phyloP scores from a whole-genome alignment of 2,113 vertebrate species.

The Lynx canadensis region DNA sequence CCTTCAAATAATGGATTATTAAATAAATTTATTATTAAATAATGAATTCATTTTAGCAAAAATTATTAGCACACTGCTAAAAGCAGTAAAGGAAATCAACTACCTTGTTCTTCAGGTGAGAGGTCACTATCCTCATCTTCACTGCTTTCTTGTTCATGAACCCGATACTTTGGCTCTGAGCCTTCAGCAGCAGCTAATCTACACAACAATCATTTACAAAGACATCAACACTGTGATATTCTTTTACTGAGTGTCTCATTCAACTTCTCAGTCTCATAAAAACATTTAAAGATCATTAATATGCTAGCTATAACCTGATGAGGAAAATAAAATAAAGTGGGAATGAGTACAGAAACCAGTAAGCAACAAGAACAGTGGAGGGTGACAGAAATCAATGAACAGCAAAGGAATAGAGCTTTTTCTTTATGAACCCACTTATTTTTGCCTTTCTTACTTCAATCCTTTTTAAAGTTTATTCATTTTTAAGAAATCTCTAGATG shows the following conservation, averaged over 20 bases:
- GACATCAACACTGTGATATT: constrained; percentile 44
- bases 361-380: not conserved
- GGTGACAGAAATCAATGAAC: not conserved
- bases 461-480: no score
- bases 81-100: constrained; percentile 22
- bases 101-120: constrained; percentile 94
- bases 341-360: not conserved
- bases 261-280: constrained; percentile 42
- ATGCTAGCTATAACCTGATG: constrained; percentile 5
- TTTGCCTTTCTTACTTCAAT: not conserved
- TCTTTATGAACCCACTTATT: constrained; percentile 18
- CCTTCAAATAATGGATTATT: not conserved
- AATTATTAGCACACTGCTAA: not conserved
- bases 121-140: constrained; percentile 93
- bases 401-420: not conserved
- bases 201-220: constrained; percentile 57
- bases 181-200: constrained; percentile 93
- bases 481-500: not conserved
- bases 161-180: constrained; percentile 87
- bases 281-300: not conserved
- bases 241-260: not conserved
- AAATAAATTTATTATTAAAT: not conserved
- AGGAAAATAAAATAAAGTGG: not conserved
- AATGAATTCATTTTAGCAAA: constrained; percentile 15
- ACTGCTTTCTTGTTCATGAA: constrained; percentile 90